Base-by-base conservation (phyloP, 2,797 vertebrate genomes). In the Stomatorhinus walkeri region DNA sequence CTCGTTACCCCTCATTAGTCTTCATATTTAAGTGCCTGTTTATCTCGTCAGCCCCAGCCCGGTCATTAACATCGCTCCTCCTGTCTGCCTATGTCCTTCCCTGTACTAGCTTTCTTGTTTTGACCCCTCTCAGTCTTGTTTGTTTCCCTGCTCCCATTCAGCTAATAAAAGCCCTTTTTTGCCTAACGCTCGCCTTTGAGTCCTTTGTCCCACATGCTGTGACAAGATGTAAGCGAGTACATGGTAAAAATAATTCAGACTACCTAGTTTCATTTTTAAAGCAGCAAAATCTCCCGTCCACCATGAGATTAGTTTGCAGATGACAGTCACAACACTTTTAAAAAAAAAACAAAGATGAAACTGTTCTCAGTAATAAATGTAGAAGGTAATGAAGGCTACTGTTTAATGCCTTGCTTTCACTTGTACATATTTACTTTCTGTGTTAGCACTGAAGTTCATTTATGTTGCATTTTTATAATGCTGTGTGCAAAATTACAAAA, bases 401-500 rank as follows among this genome's bases (percentile, higher is more conserved):
- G 36, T 89, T n/a, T 2, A 49, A 72, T 14, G 28, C 48, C 79
- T 43, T 54, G 32, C 32, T 40, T 68, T 48, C 85, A 61, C n/a
- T 85, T 12, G 36, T 49, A 48, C 6, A 85, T 85, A 24, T 89
- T 85, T 68, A 64, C 6, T 51, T 48, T 49, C 59, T 49, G 19
- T 51, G 40, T 84, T 85, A 22, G 56, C 88, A 49, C 81, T 64
- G 46, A 19, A 48, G 40, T 43, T 19, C 28, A 16, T 46, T 46
- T 81, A 51, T 84, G 81, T 40, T 85, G 16, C 49, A 19, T 36
- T 89, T 61, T 64, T 46, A 89, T 64, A 87, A 86, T 86, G 46
- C 40, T 24, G 43, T 49, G 14, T 49, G 64, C 12, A 72, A 72
- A 72, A 36, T 36, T 72, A 36, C 56, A 59, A 59, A 81, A 85